Conservation (phyloP, 2,113 vertebrate species). For the Anguilla rostrata region DNA sequence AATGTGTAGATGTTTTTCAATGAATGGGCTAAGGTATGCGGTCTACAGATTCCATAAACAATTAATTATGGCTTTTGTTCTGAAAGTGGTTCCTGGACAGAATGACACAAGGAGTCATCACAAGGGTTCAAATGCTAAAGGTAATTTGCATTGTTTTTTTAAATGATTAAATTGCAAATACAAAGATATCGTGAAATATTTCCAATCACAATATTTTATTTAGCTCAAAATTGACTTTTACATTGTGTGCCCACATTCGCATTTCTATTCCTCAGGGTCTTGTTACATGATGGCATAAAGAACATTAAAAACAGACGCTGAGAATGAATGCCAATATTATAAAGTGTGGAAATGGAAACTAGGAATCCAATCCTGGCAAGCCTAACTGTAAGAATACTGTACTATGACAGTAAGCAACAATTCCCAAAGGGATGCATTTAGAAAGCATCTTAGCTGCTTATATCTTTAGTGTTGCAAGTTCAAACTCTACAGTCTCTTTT, state of each 20-base stretch:
- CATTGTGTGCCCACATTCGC: background rate
- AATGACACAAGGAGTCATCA: background rate
- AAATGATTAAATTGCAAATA: background rate
- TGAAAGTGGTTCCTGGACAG: background rate
- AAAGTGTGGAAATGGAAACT: slow-evolving; percentile 50
- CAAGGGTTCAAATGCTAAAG: background rate
- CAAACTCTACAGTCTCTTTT: slow-evolving; percentile 43
- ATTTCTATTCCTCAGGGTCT: background rate
- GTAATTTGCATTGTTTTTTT: background rate
- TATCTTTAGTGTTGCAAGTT: slow-evolving; percentile 65
- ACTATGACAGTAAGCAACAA: slow-evolving; percentile 42
- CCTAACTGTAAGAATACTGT: background rate
- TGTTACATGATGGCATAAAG: background rate
- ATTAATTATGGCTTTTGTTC: background rate
- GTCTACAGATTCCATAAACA: background rate
- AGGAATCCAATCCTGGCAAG: slow-evolving; percentile 59
- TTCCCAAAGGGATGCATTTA: slow-evolving; percentile 57
- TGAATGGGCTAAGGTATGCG: no score
- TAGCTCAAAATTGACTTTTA: background rate
- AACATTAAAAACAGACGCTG: background rate
- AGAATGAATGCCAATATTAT: background rate
- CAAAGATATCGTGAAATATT: background rate
- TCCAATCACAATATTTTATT: background rate
- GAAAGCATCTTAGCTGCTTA: slow-evolving; percentile 64
- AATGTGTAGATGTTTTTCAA: no score